Conservation (phyloP, 2,888 invertebrate species). For the Bombylius major region DNA sequence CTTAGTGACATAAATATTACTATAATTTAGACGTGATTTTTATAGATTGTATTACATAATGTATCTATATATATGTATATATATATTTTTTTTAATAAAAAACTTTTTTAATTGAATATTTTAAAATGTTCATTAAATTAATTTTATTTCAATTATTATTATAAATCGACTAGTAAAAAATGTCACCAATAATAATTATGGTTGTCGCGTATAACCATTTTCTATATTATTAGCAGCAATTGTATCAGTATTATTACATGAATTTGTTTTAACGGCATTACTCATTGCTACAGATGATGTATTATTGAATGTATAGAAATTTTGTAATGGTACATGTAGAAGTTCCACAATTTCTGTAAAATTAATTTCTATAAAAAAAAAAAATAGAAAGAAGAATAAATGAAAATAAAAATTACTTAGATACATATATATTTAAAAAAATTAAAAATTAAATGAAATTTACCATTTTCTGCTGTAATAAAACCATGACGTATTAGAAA, state of each 20-base stretch:
- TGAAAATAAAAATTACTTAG: background rate
- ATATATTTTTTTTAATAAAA: too few relatives aligned
- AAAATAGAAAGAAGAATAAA: slow-evolving; percentile 1
- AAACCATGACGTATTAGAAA: slow-evolving; percentile 85
- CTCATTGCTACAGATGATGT: background rate
- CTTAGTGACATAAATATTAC: too few relatives aligned
- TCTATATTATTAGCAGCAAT: slow-evolving; percentile 14
- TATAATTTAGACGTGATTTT: too few relatives aligned
- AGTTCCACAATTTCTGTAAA: slow-evolving; percentile 75
- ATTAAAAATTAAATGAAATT: slow-evolving; percentile 11
- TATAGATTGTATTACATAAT: too few relatives aligned
- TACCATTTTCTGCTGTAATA: slow-evolving; percentile 81
- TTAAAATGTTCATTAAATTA: too few relatives aligned
- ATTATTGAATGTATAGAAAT: slow-evolving; percentile 50
- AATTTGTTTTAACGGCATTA: background rate
- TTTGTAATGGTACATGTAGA: slow-evolving; percentile 76
- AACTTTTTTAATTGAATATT: too few relatives aligned
- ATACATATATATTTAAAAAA: background rate
- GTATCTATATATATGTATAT: too few relatives aligned
- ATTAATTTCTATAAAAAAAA: slow-evolving; percentile 57
- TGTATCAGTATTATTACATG: background rate
- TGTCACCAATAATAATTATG: background rate
- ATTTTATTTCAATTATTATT: too few relatives aligned
- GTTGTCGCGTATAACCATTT: slow-evolving; percentile 14
- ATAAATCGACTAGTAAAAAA: too few relatives aligned